A percentile compares a stretch with the other conserved stretches of the same genome.
Evolutionary conservation across 2,113 vertebrate genomes (phyloP).

Genomic region (Miniopterus natalensis): DNA sequence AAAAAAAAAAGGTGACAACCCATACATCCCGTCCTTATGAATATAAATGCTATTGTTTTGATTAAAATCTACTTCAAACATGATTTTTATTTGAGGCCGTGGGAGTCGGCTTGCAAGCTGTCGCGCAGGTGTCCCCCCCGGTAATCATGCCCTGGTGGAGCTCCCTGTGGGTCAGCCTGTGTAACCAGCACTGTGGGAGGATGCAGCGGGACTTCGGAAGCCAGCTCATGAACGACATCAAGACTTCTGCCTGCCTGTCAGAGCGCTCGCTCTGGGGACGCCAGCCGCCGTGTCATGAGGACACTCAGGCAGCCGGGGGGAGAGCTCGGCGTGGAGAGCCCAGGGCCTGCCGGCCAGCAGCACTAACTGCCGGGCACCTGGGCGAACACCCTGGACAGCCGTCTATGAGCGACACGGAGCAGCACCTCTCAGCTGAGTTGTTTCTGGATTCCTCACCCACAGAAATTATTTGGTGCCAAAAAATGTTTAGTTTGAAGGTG

Average conservation of each 20-base stretch:
- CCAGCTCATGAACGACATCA: no score
- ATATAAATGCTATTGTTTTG: not conserved
- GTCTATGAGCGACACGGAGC: rapidly evolving
- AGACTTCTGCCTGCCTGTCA: not conserved
- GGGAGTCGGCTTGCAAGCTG: not conserved
- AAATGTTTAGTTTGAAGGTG: not conserved
- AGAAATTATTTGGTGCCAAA: not conserved
- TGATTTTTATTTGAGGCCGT: not conserved
- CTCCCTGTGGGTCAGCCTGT: no score
- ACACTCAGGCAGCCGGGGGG: not conserved
- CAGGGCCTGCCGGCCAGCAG: not conserved
- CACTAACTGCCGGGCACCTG: not conserved
- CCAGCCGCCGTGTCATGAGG: not conserved
- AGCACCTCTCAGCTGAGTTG: not conserved
- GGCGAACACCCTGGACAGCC: not conserved
- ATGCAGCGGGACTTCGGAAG: not conserved
- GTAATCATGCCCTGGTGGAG: not conserved
- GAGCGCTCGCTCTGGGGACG: not conserved
- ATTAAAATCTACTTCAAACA: not conserved
- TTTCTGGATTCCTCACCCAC: not conserved
- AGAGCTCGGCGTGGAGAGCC: not conserved
- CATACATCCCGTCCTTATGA: not conserved
- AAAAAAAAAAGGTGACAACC: not conserved
- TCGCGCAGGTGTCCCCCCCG: not conserved
- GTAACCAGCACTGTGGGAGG: not conserved